Base-by-base conservation (phyloP, 2,797 vertebrate species). In the Mallotus villosus region DNA sequence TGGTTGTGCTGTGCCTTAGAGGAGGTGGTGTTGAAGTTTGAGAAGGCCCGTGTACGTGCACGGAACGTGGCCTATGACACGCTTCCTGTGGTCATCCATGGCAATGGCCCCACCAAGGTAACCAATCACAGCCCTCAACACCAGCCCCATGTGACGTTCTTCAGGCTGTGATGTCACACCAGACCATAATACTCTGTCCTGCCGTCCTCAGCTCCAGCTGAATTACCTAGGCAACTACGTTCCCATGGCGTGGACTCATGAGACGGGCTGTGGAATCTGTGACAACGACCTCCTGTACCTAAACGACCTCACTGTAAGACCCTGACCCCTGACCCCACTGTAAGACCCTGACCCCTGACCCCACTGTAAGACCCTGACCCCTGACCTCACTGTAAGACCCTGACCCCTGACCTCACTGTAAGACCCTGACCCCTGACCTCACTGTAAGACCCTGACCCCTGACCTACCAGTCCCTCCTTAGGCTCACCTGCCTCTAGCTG, bases 51-150 rank as follows among this genome's bases (percentile, higher is more conserved):
- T 46, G 95, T 95, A 41, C 85, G 95, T 29, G 94, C 91, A 12
- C 92, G 96, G 66, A 97, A 97, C 1, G 95, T 96, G 0, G 95
- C 95, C 66, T 96, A 92, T 0, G 95, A 97, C 83, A 94, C 95
- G 0, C 91, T 97, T 55, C 96, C 95, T 32, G 92, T 97, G 0
- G 76, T 97, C 4, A 91, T 97, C 77, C 96, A 97, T 1, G 96
- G 96, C 60, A 97, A 96, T 0, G 96, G 96, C 2, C 96, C 95
- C 29, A 97, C 95, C 24, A 97, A 97, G 95, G 96, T 97, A 86
- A 80, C 74, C 72, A 68, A 17, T 59, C 24, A 65, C 34, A 29
- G 4, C 25, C 6, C 59, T 5, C 41, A 9, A 21, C 37, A 60
- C 22, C 57, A 19, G 12, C 37, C 37, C 37, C 37, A 41, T 41